These are phyloP conservation scores for Leptodactylus fallax DNA, from an alignment of 2,797 vertebrate genomes.

Conservation along the genomic window DNA sequence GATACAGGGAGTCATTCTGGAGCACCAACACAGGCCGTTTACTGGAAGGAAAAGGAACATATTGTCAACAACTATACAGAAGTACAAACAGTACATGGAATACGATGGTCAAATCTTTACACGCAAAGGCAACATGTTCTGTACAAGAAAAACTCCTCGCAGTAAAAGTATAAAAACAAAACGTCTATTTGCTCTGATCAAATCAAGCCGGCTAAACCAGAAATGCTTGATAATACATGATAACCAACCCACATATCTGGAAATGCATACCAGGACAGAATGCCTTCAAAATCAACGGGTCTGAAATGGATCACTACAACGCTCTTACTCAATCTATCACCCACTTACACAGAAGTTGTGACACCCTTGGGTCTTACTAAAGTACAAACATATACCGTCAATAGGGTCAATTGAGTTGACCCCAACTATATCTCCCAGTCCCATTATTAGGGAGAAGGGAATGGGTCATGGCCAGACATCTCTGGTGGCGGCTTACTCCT, in stretches of 20 bases:
- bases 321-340: not conserved
- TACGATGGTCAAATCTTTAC: not conserved
- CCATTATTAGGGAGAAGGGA: no score
- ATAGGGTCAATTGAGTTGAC: no score
- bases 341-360: not conserved
- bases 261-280: not conserved
- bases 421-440: no score
- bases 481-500: no score
- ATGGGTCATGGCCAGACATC: no score
- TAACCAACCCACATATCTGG: not conserved
- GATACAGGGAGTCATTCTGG: slow-evolving; percentile 92
- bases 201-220: not conserved
- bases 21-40: slow-evolving; percentile 96
- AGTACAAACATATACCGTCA: no score
- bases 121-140: not conserved
- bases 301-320: not conserved
- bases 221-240: not conserved
- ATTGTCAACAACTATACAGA: not conserved
- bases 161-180: not conserved
- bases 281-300: not conserved
- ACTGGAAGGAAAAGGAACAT: slow-evolving; percentile 73
- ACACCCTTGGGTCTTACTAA: no score
- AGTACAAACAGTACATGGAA: not conserved
- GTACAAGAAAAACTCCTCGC: not conserved
- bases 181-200: not conserved